Evolutionary conservation across 2,113 vertebrate species (phyloP), one percentile per base, ranked within the genome.

Genomic region (Eptesicus fuscus): DNA sequence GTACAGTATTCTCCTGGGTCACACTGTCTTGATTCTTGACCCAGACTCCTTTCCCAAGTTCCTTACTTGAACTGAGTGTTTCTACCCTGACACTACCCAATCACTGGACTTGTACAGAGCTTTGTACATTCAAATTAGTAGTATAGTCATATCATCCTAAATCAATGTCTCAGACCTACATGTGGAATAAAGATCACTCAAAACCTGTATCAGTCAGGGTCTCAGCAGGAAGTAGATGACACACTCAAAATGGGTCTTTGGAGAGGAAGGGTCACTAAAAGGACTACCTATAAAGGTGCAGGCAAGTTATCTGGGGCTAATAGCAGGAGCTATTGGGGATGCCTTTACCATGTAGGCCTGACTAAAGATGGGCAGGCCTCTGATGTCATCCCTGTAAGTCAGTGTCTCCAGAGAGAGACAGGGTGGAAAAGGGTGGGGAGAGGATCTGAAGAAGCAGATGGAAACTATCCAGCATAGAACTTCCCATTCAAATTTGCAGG

Each of bases 41-140:
- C 67, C 30, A 85, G 22, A 69, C 10, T 93, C 56, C 73, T 91
- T 95, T 95, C 53, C 42, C 83, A 47, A 92, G 63, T 79, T 28
- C 16, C 37, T 71, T 80, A 44, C 20, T 71, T 88, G 14, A 82
- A 90, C 9, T n/a, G 40, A 18, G 28, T 88, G 51, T 93, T 93
- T 61, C 59, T 94, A 77, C 7, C 44, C 73, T 83, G n/a, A 76
- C 23, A 92, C 17, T 91, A 49, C 18, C 56, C 42, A 88, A 88
- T 76, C 67, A 76, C 12, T 56, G 9, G 42, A 87, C 20, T 67
- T 86, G 23, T 44, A 83, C 56, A 35, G 40, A 67, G 28, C 5
- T 67, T 86, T 83, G 9, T 70, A 61, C 61, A 85, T 95, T 83
- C 71, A 92, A 42, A 88, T 92, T 94, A 77, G 49, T 79, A 69